A percentile compares a stretch with the other conserved stretches of the same genome.
These are phyloP conservation scores for Leucania comma DNA, from an alignment of 2,888 invertebrate genomes.

Conservation along the genomic window DNA sequence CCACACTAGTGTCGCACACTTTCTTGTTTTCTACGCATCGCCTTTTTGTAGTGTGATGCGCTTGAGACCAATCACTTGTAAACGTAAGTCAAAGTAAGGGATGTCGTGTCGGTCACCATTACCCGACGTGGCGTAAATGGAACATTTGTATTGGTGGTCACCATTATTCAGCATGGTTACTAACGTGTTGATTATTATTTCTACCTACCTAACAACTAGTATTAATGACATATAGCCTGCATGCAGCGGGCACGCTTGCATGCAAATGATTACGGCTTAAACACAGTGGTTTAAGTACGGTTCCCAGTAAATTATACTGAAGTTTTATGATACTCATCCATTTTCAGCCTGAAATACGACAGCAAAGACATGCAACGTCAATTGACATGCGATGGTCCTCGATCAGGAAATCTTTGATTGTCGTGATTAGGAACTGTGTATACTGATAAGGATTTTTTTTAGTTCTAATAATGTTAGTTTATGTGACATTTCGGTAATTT, in stretches of 20 bases:
- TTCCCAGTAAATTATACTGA: constrained; percentile 32
- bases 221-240: constrained; percentile 4
- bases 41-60: no score
- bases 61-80: no score
- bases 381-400: constrained; percentile 17
- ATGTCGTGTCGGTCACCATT: no score
- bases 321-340: constrained; percentile 34
- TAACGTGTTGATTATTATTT: not conserved
- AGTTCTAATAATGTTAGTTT: constrained; percentile 1
- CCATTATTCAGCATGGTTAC: no score
- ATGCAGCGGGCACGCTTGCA: constrained; percentile 17
- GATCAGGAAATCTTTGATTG: constrained; percentile 12
- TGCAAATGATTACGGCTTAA: constrained; percentile 24
- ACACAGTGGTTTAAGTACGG: not conserved
- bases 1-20: no score
- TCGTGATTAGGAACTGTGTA: constrained; percentile 8
- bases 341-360: constrained; percentile 39
- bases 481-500: not conserved
- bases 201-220: not conserved
- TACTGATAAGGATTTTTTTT: not conserved
- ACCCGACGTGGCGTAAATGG: no score
- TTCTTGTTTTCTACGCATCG: no score
- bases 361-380: constrained; percentile 29
- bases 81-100: no score
- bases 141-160: no score